Evolutionary conservation across 2,797 vertebrate genomes (phyloP), one percentile per base, ranked within the genome.

Genomic region (Microctenopoma lineatum): DNA sequence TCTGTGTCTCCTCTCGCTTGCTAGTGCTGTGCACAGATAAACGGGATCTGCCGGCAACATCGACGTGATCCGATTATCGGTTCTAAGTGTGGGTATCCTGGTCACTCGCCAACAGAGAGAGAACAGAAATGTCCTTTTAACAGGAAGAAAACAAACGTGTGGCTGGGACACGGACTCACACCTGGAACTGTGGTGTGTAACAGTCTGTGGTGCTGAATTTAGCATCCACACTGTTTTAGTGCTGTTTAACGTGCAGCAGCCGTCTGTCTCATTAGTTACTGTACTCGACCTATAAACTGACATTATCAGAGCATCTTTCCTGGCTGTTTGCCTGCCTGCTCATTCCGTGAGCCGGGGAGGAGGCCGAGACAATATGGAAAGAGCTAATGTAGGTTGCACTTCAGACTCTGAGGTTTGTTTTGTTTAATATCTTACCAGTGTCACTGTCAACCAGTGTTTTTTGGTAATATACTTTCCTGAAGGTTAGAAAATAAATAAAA

Each of bases 11-110:
- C 52, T 57, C 53, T 2, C 21, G 21, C 21, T 29, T 0, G 16
- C 39, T 38, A 42, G 42, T 9, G 0, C 12, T 4, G 41, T 29
- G 5, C 54, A 21, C 21, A 14, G 26, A 61, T 72, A 44, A 32
- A 2, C 39, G 3, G 65, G 52, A 41, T 45, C 59, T 7, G 46
- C 41, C 13, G 38, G 11, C 45, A 46, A 29, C 50, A 27, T 70
- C 56, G 62, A 54, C 65, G 12, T 83, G 82, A 82, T 85, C 27
- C 60, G 27, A 29, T 29, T 29, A 29, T 29, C 3, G 27, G 27
- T 29, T 29, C 27, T 29, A 5, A 29, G 27, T 29, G 27, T 29
- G 27, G 27, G 27, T 29, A 2, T 29, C 27, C 27, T 29, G 27
- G 3, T 29, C 27, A 4, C 27, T 29, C 27, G 5, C 27, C 27